Conservation (phyloP, 2,113 vertebrate genomes). For the Notarius quadriscutis region DNA sequence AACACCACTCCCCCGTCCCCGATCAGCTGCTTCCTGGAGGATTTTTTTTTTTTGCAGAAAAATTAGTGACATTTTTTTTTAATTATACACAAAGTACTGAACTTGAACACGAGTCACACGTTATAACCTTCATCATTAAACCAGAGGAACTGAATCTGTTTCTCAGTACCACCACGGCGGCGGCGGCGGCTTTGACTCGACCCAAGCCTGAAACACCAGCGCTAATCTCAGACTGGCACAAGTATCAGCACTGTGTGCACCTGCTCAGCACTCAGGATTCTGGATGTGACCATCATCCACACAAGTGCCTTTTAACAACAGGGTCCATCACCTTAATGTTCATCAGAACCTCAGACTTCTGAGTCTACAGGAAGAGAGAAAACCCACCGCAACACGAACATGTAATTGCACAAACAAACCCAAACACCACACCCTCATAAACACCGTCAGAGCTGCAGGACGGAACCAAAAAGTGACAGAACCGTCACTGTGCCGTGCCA, state of each 20-base stretch:
- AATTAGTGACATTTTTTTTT: too few species aligned
- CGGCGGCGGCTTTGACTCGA: too few species aligned
- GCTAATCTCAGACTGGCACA: not conserved
- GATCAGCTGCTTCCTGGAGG: too few species aligned
- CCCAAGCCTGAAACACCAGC: not conserved
- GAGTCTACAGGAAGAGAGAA: too few species aligned
- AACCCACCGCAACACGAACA: too few species aligned
- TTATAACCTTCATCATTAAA: not conserved
- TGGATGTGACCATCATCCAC: not conserved
- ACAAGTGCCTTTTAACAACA: not conserved
- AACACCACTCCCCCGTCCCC: too few species aligned
- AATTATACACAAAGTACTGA: too few species aligned
- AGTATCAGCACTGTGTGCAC: not conserved
- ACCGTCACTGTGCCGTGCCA: too few species aligned
- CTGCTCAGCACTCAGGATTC: not conserved
- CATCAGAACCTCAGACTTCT: not conserved
- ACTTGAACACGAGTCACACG: too few species aligned
- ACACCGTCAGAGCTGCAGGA: not conserved
- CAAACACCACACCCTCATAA: too few species aligned
- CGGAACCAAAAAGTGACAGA: not conserved
- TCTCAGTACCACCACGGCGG: not conserved
- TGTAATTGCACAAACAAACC: too few species aligned
- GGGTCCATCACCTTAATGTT: not conserved
- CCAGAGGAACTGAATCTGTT: not conserved
- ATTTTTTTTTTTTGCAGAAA: too few species aligned